phyloP scores from a whole-genome alignment of 2,797 vertebrate genomes.

The Oreonectes daqikongensis region DNA sequence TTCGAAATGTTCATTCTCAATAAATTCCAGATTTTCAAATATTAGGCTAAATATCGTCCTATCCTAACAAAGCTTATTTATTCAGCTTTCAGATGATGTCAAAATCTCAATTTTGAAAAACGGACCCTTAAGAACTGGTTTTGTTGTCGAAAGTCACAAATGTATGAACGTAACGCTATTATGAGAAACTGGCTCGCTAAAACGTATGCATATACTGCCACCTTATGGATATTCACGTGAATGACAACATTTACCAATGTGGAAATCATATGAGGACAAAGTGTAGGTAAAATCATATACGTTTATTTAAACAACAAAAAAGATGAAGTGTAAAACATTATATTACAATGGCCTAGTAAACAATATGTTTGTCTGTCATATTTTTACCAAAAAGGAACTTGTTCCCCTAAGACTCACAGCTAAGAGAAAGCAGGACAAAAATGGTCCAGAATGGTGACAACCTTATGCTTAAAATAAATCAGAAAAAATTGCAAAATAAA shows the following conservation, averaged over 20 bases:
- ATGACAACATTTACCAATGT: neutral
- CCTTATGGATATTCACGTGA: neutral
- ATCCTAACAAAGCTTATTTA: too few species aligned
- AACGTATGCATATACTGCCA: slow-evolving; percentile 21
- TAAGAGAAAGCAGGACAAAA: too few species aligned
- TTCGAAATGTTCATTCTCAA: too few species aligned
- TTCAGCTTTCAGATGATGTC: too few species aligned
- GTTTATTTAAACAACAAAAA: slow-evolving; percentile 15
- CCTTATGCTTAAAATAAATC: neutral
- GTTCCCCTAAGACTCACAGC: too few species aligned
- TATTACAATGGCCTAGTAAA: neutral
- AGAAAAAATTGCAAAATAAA: neutral
- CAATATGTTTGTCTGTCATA: too few species aligned
- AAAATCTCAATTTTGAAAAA: too few species aligned
- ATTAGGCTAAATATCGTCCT: too few species aligned
- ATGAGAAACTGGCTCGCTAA: neutral
- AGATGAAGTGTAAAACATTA: neutral
- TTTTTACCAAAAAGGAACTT: too few species aligned
- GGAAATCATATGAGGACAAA: neutral
- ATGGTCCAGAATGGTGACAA: neutral
- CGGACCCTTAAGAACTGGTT: too few species aligned
- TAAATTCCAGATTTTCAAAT: too few species aligned
- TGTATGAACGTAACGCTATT: neutral
- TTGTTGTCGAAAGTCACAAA: too few species aligned
- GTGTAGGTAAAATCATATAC: neutral